Evolutionary conservation across 2,888 invertebrate genomes (phyloP), one percentile per base, ranked within the genome.

Genomic region (Sphaeridia pumilis): DNA sequence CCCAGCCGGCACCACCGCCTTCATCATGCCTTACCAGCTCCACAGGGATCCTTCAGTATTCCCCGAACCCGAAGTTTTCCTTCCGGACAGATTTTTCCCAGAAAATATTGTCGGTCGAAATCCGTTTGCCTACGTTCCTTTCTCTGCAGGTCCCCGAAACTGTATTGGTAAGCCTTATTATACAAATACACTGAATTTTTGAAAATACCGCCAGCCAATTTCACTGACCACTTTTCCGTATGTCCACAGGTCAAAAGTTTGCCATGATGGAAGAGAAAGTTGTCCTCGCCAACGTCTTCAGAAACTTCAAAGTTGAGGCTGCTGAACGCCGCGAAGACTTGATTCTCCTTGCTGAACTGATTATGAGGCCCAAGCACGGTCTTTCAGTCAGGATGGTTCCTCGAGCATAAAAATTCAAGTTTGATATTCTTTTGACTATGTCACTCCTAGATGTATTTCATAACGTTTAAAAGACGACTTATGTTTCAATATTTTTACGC

Each of bases 231-330:
- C n/a, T 7, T 43, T 22, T 21, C 20, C 35, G 47, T 17, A 14
- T 44, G 5, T 28, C 71, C 61, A 68, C 71, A 70, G 78, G 78
- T 10, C 77, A 78, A 65, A 76, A 76, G 65, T 78, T 77, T 65
- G 78, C 78, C 20, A 69, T 77, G 57, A 66, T 77, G 46, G 77
- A 78, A 67, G 76, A 76, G 64, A 78, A 78, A 67, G 74, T 75
- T 0, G 72, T 80, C 14, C 68, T 81, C 26, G 75, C 79, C 0
- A 72, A 74, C 7, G 70, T 80, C 3, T 67, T 81, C 52, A 70
- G 78, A 36, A 75, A 74, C 58, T 80, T 75, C 65, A 70, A 70
- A 58, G 70, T 81, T 21, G 74, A 74, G 66, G 71, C 79, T 0
- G 68, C 73, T 4, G 78, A 79, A 65, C 71, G 74, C 41, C 70